phyloP scores from a whole-genome alignment of 30 jellyfish, hydroid and myxozoan genomes.

The Pelagia noctiluca region DNA sequence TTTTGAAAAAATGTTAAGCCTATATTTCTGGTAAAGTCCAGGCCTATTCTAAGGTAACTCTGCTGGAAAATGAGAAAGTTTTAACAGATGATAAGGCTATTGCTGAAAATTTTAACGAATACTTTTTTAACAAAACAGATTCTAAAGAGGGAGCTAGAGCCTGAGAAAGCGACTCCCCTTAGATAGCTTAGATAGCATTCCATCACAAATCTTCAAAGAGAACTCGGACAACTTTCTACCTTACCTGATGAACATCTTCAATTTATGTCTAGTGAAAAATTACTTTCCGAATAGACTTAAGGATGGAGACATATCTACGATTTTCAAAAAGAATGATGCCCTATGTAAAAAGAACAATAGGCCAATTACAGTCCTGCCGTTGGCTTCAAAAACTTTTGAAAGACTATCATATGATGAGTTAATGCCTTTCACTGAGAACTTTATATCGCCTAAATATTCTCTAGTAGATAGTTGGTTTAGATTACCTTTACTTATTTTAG shows the following conservation, averaged over 20 bases:
- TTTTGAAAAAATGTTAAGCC: background rate
- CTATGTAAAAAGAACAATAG: background rate
- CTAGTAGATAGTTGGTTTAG: too few species aligned
- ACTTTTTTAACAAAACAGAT: background rate
- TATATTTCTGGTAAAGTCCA: background rate
- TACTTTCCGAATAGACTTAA: background rate
- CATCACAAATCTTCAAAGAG: background rate
- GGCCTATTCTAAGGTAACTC: background rate
- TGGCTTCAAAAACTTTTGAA: slow-evolving; percentile 17
- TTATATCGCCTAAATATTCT: too few species aligned
- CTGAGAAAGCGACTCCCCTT: slow-evolving; percentile 2
- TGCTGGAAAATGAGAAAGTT: background rate
- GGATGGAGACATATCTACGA: background rate
- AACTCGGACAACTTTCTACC: background rate
- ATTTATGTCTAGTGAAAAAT: background rate
- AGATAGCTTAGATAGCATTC: background rate
- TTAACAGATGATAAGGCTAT: background rate
- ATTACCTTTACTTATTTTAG: too few species aligned
- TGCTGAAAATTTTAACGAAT: background rate
- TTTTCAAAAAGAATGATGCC: background rate
- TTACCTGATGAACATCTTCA: background rate
- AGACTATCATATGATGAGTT: slow-evolving; percentile 12
- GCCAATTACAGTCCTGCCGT: background rate
- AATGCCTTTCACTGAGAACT: slow-evolving; percentile 4
- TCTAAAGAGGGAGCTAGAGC: background rate